Percentiles rank a stretch among this genome's conserved stretches.
phyloP scores from a whole-genome alignment of 2,113 vertebrate genomes.

The Pelobates fuscus region DNA sequence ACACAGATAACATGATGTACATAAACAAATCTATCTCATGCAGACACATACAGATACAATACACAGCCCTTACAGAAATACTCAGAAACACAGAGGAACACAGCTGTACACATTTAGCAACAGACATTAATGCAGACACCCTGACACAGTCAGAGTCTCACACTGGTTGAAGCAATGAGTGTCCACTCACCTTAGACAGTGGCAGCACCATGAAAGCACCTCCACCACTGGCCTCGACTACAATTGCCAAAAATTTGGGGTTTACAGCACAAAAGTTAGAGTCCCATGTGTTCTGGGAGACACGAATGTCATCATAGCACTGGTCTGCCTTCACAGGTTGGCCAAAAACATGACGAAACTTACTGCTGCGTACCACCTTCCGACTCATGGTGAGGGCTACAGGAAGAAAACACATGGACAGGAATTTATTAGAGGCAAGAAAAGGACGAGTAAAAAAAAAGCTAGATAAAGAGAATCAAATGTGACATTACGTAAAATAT shows the following conservation, averaged over 20 bases:
- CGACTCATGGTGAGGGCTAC: conserved; percentile 70
- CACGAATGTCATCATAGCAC: conserved; percentile 88
- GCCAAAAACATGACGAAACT: conserved; percentile 90
- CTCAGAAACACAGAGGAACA: no score
- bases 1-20: no score
- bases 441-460: not conserved
- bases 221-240: conserved; percentile 87
- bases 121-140: not conserved
- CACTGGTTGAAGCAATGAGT: not conserved
- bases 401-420: not conserved
- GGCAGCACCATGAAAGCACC: conserved; percentile 87
- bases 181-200: conserved; percentile 74
- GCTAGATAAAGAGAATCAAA: not conserved
- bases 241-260: conserved; percentile 88
- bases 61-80: no score
- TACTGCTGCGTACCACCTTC: conserved; percentile 84
- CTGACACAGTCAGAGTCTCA: not conserved
- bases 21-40: no score
- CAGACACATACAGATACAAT: no score
- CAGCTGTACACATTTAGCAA: no score
- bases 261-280: conserved; percentile 88
- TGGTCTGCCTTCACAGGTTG: conserved; percentile 83
- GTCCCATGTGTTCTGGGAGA: conserved; percentile 93
- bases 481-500: no score
- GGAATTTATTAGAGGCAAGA: conserved; percentile 1